Evolutionary conservation across 2,888 invertebrate species (phyloP), one percentile per base, ranked within the genome.

Genomic region (Hemicrepidius hirtus): DNA sequence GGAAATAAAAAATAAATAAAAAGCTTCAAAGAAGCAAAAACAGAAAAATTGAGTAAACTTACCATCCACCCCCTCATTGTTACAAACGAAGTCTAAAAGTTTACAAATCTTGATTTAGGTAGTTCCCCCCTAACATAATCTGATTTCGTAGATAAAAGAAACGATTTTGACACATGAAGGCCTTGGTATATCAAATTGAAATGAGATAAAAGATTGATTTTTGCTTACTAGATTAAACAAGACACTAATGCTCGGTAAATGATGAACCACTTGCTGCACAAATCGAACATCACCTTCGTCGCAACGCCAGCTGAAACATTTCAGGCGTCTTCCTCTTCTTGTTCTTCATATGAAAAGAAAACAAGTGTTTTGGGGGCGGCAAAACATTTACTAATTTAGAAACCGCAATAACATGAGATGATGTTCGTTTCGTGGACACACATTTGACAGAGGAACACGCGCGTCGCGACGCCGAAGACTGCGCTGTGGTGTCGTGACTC

Each of bases 401-500:
- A 20, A 16, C 18, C 35, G 35, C 55, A 49, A 21, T 24, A 53
- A 24, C 53, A 53, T 21, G 53, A 40, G 2, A n/a, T 7, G 12
- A 57, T 57, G 57, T 7, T 40, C 44, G n/a, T 32, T 41, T 24
- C n/a, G 20, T 50, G 59, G 60, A 49, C 46, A 12, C 50, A 67
- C 16, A 55, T 65, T 62, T 67, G 62, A 57, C 63, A 68, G 64
- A 73, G 35, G 50, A 68, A 40, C 60, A 73, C 70, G 66, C 66
- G 73, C 69, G 69, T 70, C 70, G 66, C 73, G 66, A 62, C 62
- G n/a, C n/a, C n/a, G 73, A 28, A 24, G 53, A 73, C 69, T 66
- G 46, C 63, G 41, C 21, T 44, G 67, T 76, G 73, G 75, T 76
- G 73, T 68, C 74, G 75, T 73, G 77, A 78, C 69, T 77, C 76